A percentile compares a stretch with the other conserved stretches of the same genome.
Evolutionary conservation across 2,113 vertebrate genomes (phyloP).

Genomic region (Salminus brasiliensis): DNA sequence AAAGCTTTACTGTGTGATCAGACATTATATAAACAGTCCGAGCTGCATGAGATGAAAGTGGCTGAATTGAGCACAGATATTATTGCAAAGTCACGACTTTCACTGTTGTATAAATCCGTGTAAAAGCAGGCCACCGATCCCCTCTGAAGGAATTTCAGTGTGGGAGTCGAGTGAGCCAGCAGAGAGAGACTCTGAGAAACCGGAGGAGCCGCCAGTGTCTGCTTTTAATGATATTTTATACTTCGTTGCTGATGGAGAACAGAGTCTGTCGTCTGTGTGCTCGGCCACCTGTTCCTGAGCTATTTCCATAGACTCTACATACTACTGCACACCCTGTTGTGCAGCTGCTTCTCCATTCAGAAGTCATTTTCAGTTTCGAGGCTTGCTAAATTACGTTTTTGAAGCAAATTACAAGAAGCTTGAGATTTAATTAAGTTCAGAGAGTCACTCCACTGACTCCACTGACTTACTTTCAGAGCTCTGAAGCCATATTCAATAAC

Average conservation of each 20-base stretch:
- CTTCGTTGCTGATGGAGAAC: constrained; percentile 53
- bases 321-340: neutral
- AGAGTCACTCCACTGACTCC: no score
- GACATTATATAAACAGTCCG: neutral
- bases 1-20: no score
- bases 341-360: no score
- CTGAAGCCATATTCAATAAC: no score
- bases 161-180: constrained; percentile 4
- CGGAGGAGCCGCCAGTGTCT: neutral
- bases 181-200: constrained; percentile 2
- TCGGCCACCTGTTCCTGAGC: constrained; percentile 66
- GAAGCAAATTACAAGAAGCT: no score
- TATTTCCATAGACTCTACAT: constrained; percentile 55
- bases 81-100: neutral
- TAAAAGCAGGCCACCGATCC: neutral
- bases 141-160: constrained; percentile 1
- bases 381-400: no score
- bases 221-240: constrained; percentile 60
- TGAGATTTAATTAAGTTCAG: no score
- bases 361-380: no score
- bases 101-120: neutral
- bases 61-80: neutral
- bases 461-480: no score
- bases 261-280: constrained; percentile 35
- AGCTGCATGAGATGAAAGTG: neutral